Base-by-base conservation (phyloP, 2,888 invertebrate species). In the Pedicia rivosa region DNA sequence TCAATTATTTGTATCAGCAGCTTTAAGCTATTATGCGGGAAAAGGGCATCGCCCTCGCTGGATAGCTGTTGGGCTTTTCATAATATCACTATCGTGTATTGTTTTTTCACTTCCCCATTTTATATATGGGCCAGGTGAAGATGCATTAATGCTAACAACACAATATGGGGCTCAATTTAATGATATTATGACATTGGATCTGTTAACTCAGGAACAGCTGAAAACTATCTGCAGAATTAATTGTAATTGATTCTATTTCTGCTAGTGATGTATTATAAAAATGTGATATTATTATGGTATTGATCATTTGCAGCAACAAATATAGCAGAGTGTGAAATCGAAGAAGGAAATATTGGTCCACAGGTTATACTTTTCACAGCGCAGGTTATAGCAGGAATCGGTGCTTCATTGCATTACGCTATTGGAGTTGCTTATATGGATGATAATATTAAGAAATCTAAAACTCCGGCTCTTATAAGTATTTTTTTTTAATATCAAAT, bases 351-450 rank as follows among this genome's bases (percentile, higher is more conserved):
- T 49, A 63, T 72, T 40, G 68, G 71, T 1, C 75, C 77, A 0
- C 70, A 72, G 41, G 56, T 69, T 14, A 63, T 78, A 20, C 60
- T 80, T 9, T 74, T 78, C 48, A 49, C 68, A 6, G 78, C 78
- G 0, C 77, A 78, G 52, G 67, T 78, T 38, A 69, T 80, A 29
- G 74, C 76, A 2, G 78, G 78, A 2, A 68, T 78, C 28, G 78
- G 78, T 15, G 75, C 74, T 24, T 72, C 74, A 2, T 57, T 78
- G 1, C 78, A 74, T 50, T 75, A 73, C 48, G 74, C 75, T 0
- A 61, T 79, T 10, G 78, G 78, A 3, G 70, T 76, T 0, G 68
- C 78, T 2, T 79, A 79, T 50, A 74, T 79, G 74, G 79, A 79
- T 50, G 79, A 79, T 49, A 79, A 78, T 48, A 73, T 76, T n/a